Evolutionary conservation across 2,113 vertebrate species (phyloP).

Genomic region (Vidua chalybeata): DNA sequence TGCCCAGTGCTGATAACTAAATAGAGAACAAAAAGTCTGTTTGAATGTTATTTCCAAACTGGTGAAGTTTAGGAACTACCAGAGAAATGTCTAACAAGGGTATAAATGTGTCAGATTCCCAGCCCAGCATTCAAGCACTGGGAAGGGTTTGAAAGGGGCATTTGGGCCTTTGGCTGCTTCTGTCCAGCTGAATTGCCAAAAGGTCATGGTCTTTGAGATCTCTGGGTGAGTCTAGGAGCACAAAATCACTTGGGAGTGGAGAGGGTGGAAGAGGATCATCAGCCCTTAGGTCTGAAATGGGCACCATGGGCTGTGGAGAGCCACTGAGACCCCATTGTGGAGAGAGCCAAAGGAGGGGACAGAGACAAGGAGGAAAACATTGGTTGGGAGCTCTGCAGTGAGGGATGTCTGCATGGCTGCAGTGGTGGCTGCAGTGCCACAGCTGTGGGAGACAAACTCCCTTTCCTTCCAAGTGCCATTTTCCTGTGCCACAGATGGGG

Average conservation of each 20-base stretch:
- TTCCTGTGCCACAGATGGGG: background rate
- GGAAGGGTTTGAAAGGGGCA: background rate
- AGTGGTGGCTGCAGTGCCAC: background rate
- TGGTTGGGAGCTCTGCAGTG: background rate
- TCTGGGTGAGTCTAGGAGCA: background rate
- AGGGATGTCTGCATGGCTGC: rapidly evolving
- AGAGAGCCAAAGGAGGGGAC: background rate
- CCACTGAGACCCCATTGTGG: background rate
- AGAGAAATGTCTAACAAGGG: background rate
- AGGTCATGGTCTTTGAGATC: background rate
- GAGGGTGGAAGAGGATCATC: background rate
- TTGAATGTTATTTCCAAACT: background rate
- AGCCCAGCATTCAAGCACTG: background rate
- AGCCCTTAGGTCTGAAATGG: background rate
- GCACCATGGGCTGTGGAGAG: background rate
- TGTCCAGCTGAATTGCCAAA: background rate
- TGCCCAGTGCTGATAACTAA: background rate
- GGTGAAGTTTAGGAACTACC: background rate
- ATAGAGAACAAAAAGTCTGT: background rate
- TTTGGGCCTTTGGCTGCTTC: background rate
- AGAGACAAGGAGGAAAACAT: background rate
- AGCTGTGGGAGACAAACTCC: background rate
- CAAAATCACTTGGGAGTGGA: background rate
- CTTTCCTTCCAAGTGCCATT: background rate
- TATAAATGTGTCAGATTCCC: background rate